A percentile compares a stretch with the other conserved stretches of the same genome.
Conservation (phyloP, 2,113 vertebrate species). For the Silurus asotus region DNA sequence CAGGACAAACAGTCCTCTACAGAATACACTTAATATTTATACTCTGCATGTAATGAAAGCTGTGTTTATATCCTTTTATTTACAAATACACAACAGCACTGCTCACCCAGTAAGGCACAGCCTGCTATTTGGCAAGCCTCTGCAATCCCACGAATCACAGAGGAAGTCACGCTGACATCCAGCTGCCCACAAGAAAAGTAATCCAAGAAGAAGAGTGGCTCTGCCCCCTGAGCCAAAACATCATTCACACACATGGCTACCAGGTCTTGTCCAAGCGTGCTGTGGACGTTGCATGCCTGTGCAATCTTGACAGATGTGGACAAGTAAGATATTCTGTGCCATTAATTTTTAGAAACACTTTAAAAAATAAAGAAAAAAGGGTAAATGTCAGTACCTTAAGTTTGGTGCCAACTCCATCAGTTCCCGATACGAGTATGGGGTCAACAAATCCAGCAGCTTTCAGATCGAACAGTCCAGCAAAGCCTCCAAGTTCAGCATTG, state of each 20-base stretch:
- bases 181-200: conserved; percentile 94
- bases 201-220: conserved; percentile 96
- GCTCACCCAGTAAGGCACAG: conserved; percentile 89
- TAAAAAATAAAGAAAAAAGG: neutral
- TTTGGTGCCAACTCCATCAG: conserved; percentile 96
- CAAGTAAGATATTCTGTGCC: neutral
- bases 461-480: conserved; percentile 93
- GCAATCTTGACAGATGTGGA: conserved; percentile 76
- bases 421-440: conserved; percentile 91
- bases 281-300: conserved; percentile 81
- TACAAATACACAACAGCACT: neutral
- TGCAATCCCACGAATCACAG: conserved; percentile 83
- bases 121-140: conserved; percentile 83
- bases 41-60: neutral
- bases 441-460: conserved; percentile 91
- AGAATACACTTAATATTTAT: neutral
- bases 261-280: conserved; percentile 89
- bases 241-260: conserved; percentile 98
- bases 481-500: conserved; percentile 89
- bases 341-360: neutral
- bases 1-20: neutral
- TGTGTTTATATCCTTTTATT: neutral
- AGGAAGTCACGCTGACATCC: conserved; percentile 78
- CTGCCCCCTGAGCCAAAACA: conserved; percentile 90
- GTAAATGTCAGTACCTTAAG: conserved; percentile 81